Evolutionary conservation across 2,888 invertebrate species (phyloP).

Genomic region (Ischnura elegans): DNA sequence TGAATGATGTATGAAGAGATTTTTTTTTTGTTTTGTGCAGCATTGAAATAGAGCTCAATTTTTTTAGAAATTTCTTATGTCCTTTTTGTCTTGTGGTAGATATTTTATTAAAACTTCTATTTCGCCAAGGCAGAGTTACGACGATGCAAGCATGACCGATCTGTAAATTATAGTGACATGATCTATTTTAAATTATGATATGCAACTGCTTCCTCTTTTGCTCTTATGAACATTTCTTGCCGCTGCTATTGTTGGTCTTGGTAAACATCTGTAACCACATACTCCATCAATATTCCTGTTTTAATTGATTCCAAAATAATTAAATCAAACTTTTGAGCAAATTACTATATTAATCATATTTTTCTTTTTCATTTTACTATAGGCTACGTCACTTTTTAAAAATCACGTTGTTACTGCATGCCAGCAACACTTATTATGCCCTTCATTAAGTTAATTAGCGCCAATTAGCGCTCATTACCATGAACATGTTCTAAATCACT

Average conservation of each 20-base stretch:
- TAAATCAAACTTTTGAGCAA: neutral
- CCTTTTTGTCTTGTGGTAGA: constrained; percentile 54
- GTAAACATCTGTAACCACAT: neutral
- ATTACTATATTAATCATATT: neutral
- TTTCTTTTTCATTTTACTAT: neutral
- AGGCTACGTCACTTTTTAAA: neutral
- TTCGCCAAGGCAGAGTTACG: constrained; percentile 51
- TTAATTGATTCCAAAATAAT: neutral
- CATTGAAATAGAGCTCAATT: constrained; percentile 32
- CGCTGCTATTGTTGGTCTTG: constrained; percentile 26
- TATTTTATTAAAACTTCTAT: constrained; percentile 47
- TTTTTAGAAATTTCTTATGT: constrained; percentile 55
- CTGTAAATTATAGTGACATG: constrained; percentile 36
- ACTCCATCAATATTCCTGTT: neutral
- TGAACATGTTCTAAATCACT: neutral
- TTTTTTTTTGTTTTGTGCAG: constrained; percentile 47
- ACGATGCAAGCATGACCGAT: constrained; percentile 49
- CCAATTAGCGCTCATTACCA: neutral
- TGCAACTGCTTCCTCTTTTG: constrained; percentile 44
- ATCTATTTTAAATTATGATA: constrained; percentile 43
- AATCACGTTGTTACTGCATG: constrained; percentile 2
- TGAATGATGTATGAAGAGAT: constrained; percentile 51
- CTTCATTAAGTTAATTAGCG: neutral
- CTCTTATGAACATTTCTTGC: constrained; percentile 18
- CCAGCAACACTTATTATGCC: neutral